Percentiles rank a stretch among this genome's conserved stretches.
These are phyloP conservation scores for Dexiosoma caninum DNA, from an alignment of 2,888 invertebrate species.

Conservation along the genomic window DNA sequence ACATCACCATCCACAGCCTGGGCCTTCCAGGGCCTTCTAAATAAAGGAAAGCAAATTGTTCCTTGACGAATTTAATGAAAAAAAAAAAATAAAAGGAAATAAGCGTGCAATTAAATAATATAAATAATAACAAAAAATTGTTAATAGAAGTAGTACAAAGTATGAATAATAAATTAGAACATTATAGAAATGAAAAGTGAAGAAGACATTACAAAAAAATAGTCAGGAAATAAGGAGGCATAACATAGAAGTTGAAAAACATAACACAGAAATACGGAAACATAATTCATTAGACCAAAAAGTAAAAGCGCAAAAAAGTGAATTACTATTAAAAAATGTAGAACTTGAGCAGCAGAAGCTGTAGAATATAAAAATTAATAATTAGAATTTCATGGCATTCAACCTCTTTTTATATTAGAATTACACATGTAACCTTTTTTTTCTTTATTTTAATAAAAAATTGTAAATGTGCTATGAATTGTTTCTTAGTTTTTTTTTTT, in stretches of 20 bases:
- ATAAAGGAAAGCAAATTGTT: neutral
- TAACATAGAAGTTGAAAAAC: conserved; percentile 5
- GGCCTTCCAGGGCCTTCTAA: neutral
- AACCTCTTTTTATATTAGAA: too few relatives aligned
- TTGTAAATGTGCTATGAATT: too few relatives aligned
- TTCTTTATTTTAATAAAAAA: too few relatives aligned
- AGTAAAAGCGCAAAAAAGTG: neutral
- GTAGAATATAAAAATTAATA: neutral
- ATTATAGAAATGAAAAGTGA: neutral
- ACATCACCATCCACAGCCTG: neutral
- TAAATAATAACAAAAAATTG: neutral
- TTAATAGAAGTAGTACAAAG: neutral
- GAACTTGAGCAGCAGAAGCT: neutral
- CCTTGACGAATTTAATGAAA: neutral
- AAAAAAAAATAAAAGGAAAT: neutral
- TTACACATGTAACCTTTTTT: too few relatives aligned
- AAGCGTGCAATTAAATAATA: neutral
- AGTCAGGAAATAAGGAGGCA: neutral
- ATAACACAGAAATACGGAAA: neutral
- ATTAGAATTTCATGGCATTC: too few relatives aligned
- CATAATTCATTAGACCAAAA: neutral
- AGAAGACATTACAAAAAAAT: neutral
- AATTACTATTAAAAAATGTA: neutral
- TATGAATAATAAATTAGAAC: neutral
- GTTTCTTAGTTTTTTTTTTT: too few relatives aligned